A percentile compares a stretch with the other conserved stretches of the same genome.
These are phyloP conservation scores for Protobothrops flavoviridis DNA, from an alignment of 2,113 vertebrate genomes.

Conservation along the genomic window DNA sequence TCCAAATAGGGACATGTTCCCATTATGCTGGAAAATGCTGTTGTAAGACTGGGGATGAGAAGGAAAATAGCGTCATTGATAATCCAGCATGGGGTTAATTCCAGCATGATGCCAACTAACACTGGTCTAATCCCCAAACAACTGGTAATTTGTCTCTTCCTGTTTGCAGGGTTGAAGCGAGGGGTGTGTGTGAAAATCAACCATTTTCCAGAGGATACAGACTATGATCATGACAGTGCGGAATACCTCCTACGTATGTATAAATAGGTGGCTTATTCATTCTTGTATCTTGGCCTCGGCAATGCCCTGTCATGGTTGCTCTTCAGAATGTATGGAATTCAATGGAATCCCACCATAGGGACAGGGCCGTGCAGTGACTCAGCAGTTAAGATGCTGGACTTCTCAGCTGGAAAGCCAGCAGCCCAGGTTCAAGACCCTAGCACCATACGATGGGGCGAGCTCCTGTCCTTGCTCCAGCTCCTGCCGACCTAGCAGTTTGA, in stretches of 20 bases:
- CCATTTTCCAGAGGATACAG: slow-evolving; percentile 92
- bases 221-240: slow-evolving; percentile 92
- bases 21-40: not conserved
- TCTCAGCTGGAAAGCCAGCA: not conserved
- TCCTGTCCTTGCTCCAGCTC: not conserved
- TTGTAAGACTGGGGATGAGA: not conserved
- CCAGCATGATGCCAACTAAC: not conserved
- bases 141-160: slow-evolving; percentile 9
- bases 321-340: not conserved
- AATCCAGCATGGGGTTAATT: not conserved
- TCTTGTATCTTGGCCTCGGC: not conserved
- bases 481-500: not conserved
- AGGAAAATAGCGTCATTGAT: not conserved
- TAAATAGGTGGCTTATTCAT: slow-evolving; percentile 30
- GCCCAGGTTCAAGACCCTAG: not conserved
- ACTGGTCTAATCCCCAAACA: not conserved
- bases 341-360: not conserved
- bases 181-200: slow-evolving; percentile 92
- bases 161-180: slow-evolving; percentile 81
- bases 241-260: slow-evolving; percentile 87
- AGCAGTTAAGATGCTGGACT: not conserved
- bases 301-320: not conserved
- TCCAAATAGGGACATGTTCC: not conserved
- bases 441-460: not conserved
- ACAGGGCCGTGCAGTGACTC: rapidly evolving